Evolutionary conservation across 1,140 invertebrate genomes (phyloP), one percentile per base, ranked within the genome.

Genomic region (Drosophila ogumai): DNA sequence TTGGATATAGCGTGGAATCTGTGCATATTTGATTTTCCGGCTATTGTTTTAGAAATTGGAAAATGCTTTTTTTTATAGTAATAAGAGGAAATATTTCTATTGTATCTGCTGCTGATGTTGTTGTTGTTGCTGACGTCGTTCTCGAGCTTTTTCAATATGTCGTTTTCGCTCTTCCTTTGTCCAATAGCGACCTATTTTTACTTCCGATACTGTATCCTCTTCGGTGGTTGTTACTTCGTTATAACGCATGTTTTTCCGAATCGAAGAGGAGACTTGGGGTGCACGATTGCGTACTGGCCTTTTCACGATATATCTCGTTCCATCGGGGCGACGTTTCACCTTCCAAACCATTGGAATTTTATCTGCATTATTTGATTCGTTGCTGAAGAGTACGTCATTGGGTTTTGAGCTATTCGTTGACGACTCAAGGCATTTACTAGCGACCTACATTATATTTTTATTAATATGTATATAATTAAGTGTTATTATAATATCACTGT

Each of bases 151-250:
- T 81, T 96, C 96, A 63, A 96, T 82, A 78, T 97, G 96, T 19
- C 95, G 93, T 81, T 96, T 97, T 9, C 96, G 94, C 67, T 97
- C 96, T 74, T 97, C 96, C 93, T 96, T 96, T 17, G 94, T 96
- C 96, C 96, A 97, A 91, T 97, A 97, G 40, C 95, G 94, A 32
- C 96, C 96, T 58, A 95, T 94, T 94, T 97, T 97, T 55, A 97
- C 93, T 85, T 97, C 96, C 17, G 96, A 97, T 90, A 96, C 94
- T 13, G 96, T 96, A 80, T 97, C 96, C 82, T 97, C 96, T 87
- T 97, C 96, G 1, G 96, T 97, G 3, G 96, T 97, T 43, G 76
- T 78, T 38, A 96, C 93, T 2, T 96, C 96, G 60, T 94, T 94
- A 36, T 96, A 92, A 79, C 96, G 81, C 95, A 96, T 19, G 96